Percentiles rank a stretch among this genome's conserved stretches.
These are phyloP conservation scores for Platycheirus rosarum DNA, from an alignment of 2,888 invertebrate genomes.

Conservation along the genomic window DNA sequence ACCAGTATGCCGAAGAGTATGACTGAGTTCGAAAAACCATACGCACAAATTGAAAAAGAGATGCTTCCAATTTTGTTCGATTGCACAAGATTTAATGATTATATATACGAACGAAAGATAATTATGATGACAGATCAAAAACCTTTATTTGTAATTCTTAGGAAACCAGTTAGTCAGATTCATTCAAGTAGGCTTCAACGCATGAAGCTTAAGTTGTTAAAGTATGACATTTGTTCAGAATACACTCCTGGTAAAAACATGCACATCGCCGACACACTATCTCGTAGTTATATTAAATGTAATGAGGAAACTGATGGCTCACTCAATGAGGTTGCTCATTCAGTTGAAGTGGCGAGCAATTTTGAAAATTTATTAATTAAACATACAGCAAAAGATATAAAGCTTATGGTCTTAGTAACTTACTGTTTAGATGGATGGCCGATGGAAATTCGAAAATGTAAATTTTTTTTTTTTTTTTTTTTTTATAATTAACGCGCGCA, in stretches of 20 bases:
- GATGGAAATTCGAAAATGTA: neutral
- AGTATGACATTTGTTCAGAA: slow-evolving; percentile 68
- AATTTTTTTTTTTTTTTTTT: no score
- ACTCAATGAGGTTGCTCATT: slow-evolving; percentile 34
- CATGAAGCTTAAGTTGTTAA: slow-evolving; percentile 74
- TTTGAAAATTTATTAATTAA: no score
- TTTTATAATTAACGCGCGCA: no score
- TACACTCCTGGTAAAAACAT: slow-evolving; percentile 67
- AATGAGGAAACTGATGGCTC: neutral
- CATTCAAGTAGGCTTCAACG: slow-evolving; percentile 70
- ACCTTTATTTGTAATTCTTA: slow-evolving; percentile 52
- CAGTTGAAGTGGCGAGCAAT: slow-evolving; percentile 3
- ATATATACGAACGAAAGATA: slow-evolving; percentile 1
- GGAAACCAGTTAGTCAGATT: slow-evolving; percentile 69
- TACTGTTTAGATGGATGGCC: neutral
- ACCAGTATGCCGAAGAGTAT: slow-evolving; percentile 66
- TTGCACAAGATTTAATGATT: slow-evolving; percentile 24
- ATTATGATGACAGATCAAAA: slow-evolving; percentile 33
- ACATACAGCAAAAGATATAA: neutral
- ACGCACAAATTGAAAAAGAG: slow-evolving; percentile 66
- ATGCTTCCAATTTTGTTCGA: slow-evolving; percentile 39
- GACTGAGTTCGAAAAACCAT: slow-evolving; percentile 53
- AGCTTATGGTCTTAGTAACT: neutral
- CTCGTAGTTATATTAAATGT: slow-evolving; percentile 34
- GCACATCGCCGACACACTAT: slow-evolving; percentile 70